Conservation (phyloP, 2,113 vertebrate species). For the Scalopus aquaticus region DNA sequence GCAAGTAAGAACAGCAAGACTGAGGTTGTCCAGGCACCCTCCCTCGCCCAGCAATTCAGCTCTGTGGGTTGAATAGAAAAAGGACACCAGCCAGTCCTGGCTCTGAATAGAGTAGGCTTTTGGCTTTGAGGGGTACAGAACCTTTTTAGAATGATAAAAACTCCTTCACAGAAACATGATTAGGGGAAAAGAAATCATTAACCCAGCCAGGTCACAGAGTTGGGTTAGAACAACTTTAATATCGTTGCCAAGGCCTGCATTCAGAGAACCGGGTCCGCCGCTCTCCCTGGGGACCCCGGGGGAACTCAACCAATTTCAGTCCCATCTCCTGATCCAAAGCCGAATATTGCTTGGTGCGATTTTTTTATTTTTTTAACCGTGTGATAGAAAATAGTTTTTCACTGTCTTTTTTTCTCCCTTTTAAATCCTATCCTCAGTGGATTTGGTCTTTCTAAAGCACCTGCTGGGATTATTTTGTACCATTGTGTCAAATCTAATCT, state of each 20-base stretch:
- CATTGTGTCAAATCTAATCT: slow-evolving; percentile 61
- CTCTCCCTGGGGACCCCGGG: not conserved
- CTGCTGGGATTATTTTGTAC: slow-evolving; percentile 61
- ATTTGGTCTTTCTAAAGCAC: slow-evolving; percentile 57
- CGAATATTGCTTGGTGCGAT: slow-evolving; percentile 20
- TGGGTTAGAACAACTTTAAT: slow-evolving; percentile 44
- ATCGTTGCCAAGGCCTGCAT: slow-evolving; percentile 25
- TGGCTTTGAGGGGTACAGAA: not conserved
- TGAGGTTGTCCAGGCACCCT: not conserved
- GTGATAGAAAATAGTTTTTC: slow-evolving; percentile 54
- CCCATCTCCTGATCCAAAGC: slow-evolving; percentile 49
- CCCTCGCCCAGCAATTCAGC: not conserved
- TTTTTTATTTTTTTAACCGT: not conserved
- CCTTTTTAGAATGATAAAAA: slow-evolving; percentile 59
- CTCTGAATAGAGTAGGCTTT: slow-evolving; percentile 4
- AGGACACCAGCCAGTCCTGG: not conserved
- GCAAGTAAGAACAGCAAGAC: not conserved
- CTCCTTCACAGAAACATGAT: slow-evolving; percentile 49
- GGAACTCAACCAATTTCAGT: slow-evolving; percentile 58
- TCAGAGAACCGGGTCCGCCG: slow-evolving; percentile 46
- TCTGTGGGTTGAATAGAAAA: not conserved
- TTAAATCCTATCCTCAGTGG: slow-evolving; percentile 56
- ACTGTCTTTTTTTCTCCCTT: slow-evolving; percentile 6
- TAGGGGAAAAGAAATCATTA: slow-evolving; percentile 62
- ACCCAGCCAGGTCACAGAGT: slow-evolving; percentile 47